Base-by-base conservation (phyloP, 2,888 invertebrate genomes). In the Zhengitettix transpicula region DNA sequence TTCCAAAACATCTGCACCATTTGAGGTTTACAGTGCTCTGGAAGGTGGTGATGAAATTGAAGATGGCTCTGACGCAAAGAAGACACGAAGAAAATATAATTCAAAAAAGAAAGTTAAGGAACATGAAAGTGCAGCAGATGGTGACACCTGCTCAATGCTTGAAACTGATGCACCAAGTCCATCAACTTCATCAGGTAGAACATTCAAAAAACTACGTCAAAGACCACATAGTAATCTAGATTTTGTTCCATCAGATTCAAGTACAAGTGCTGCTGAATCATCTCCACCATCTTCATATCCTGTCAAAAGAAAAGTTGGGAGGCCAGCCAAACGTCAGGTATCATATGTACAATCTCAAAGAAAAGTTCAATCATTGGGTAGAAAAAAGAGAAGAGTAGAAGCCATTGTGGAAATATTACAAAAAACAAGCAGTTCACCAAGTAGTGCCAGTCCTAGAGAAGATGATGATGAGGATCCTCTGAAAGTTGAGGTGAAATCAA, bases 331-430 rank as follows among this genome's bases (percentile, higher is more conserved):
- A 14, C 28, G 47, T n/a, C 47, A 47, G 47, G 28, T 28, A 28
- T 28, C 28, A 28, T 28, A 28, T 28, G 28, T 28, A 28, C 28
- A 28, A 28, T 28, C 28, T 28, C 28, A 28, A 28, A 28, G 28
- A 28, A 28, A 28, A 28, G 28, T 47, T 12, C 47, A 47, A n/a
- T 14, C 41, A 11, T n/a, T 57, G 9, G 60, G 60, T 14, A 60
- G 55, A 17, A 62, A 64, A 58, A 62, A 61, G 52, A 55, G 58
- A 17, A 28, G 61, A 40, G 62, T 61, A 47, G 62, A 62, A 55
- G 61, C 61, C 15, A 63, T 63, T 51, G 63, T 62, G n/a, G 61
- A 61, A 55, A 57, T 59, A 9, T 57, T 63, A 42, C 63, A 63
- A 16, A 63, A 62, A 51, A 60, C 56, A 16, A 57, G 52, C 15